A percentile compares a stretch with the other conserved stretches of the same genome.
Conservation (phyloP, 2,888 invertebrate species). For the Pelosia muscerda region DNA sequence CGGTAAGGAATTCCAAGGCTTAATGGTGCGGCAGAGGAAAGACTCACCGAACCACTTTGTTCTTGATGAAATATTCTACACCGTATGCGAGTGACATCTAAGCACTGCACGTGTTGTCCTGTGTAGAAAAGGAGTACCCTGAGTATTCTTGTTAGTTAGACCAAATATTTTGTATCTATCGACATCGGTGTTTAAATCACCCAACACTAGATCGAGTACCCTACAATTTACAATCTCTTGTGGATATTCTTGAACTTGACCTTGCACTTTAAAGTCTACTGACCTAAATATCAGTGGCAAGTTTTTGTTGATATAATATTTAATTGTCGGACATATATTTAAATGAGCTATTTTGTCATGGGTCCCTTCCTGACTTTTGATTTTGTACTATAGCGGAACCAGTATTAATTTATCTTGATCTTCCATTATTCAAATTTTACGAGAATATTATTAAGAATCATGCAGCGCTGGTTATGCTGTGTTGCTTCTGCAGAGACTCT, state of each 20-base stretch:
- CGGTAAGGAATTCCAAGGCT: too few relatives aligned
- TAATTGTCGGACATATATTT: slow-evolving; percentile 19
- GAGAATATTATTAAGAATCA: too few relatives aligned
- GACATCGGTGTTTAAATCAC: slow-evolving; percentile 27
- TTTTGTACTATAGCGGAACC: neutral
- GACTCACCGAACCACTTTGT: too few relatives aligned
- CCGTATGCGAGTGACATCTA: too few relatives aligned
- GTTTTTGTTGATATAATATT: slow-evolving; percentile 34
- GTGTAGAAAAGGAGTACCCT: too few relatives aligned
- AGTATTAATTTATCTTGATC: neutral
- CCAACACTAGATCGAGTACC: slow-evolving; percentile 43
- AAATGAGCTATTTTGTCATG: neutral
- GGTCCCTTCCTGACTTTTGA: neutral
- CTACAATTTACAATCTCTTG: slow-evolving; percentile 65
- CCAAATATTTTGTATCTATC: slow-evolving; percentile 35
- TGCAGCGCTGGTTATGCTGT: too few relatives aligned
- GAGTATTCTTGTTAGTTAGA: neutral
- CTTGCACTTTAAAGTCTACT: slow-evolving; percentile 60
- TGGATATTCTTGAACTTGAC: slow-evolving; percentile 59
- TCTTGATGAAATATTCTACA: too few relatives aligned
- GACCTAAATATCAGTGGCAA: slow-evolving; percentile 48
- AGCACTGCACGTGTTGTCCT: too few relatives aligned
- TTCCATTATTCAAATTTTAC: too few relatives aligned
- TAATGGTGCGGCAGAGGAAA: too few relatives aligned
- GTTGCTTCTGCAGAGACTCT: too few relatives aligned